Percentiles rank a stretch among this genome's conserved stretches.
These are phyloP conservation scores for Byasa hedistus DNA, from an alignment of 2,888 invertebrate genomes.

Conservation along the genomic window DNA sequence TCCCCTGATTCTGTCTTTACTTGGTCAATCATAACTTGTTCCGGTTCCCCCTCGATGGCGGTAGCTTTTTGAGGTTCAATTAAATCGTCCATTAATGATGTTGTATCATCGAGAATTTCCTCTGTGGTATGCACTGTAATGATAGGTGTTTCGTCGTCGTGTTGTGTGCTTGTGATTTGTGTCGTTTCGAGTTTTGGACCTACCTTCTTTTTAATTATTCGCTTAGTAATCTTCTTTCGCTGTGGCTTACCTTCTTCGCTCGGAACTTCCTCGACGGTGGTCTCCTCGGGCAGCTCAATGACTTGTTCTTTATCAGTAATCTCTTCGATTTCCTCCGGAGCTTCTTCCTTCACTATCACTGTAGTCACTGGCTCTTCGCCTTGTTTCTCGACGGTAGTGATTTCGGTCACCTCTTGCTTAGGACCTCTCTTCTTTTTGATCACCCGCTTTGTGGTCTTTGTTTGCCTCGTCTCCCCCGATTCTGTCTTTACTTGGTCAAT, in stretches of 20 bases:
- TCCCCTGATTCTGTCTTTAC: constrained; percentile 39
- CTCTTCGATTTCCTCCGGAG: constrained; percentile 20
- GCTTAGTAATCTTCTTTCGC: no score
- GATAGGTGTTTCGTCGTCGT: no score
- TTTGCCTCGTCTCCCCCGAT: constrained; percentile 19
- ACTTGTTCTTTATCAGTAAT: constrained; percentile 26
- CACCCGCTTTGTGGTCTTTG: constrained; percentile 36
- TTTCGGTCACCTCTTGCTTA: constrained; percentile 38
- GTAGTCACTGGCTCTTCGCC: constrained; percentile 41
- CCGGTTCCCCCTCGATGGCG: no score
- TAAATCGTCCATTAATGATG: no score
- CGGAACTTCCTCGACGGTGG: constrained; percentile 33
- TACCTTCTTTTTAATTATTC: no score
- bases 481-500: constrained; percentile 22
- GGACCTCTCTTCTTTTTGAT: constrained; percentile 39
- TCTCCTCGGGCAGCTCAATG: constrained; percentile 46
- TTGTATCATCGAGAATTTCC: no score
- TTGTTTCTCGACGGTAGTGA: constrained; percentile 34
- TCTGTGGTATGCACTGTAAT: no score
- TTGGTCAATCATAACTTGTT: no score
- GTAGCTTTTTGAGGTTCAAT: no score
- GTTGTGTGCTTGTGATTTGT: no score
- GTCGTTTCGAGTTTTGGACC: no score
- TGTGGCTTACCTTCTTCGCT: constrained; percentile 23
- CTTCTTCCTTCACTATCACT: constrained; percentile 37